phyloP scores from a whole-genome alignment of 2,113 vertebrate genomes.

The Spea bombifrons region DNA sequence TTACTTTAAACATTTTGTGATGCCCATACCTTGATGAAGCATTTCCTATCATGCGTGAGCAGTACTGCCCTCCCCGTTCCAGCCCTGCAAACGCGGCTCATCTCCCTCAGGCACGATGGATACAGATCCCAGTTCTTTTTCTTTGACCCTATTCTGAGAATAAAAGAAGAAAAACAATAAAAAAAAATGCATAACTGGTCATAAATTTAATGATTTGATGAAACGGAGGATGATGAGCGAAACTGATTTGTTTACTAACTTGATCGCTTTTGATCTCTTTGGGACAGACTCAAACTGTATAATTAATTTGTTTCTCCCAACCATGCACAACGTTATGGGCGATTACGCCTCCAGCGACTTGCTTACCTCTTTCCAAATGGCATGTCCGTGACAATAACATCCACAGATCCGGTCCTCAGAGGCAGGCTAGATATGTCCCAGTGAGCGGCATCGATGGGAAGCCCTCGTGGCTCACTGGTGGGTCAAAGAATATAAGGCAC shows the following conservation, averaged over 20 bases:
- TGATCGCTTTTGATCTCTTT: too few relatives aligned
- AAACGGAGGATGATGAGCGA: too few relatives aligned
- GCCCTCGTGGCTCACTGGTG: conserved; percentile 63
- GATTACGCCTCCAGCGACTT: neutral
- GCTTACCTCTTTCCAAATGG: conserved; percentile 94
- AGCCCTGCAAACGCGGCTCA: conserved; percentile 86
- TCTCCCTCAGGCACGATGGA: conserved; percentile 86
- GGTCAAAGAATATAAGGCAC: too few relatives aligned
- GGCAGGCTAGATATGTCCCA: conserved; percentile 89
- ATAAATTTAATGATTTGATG: too few relatives aligned
- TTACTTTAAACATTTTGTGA: neutral
- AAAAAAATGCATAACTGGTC: too few relatives aligned
- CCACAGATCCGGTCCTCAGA: conserved; percentile 81
- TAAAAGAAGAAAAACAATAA: conserved; percentile 28
- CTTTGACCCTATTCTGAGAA: conserved; percentile 85
- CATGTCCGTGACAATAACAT: conserved; percentile 91
- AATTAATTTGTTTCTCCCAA: too few relatives aligned
- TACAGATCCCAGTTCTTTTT: conserved; percentile 98
- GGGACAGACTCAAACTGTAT: too few relatives aligned
- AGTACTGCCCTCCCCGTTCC: conserved; percentile 85
- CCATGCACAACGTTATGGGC: too few relatives aligned
- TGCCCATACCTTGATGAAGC: conserved; percentile 83
- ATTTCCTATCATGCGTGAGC: conserved; percentile 95
- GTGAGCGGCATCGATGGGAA: conserved; percentile 82
- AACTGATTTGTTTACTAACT: too few relatives aligned